Conservation (phyloP, 2,888 invertebrate species). For the Drosophila seclusa region DNA sequence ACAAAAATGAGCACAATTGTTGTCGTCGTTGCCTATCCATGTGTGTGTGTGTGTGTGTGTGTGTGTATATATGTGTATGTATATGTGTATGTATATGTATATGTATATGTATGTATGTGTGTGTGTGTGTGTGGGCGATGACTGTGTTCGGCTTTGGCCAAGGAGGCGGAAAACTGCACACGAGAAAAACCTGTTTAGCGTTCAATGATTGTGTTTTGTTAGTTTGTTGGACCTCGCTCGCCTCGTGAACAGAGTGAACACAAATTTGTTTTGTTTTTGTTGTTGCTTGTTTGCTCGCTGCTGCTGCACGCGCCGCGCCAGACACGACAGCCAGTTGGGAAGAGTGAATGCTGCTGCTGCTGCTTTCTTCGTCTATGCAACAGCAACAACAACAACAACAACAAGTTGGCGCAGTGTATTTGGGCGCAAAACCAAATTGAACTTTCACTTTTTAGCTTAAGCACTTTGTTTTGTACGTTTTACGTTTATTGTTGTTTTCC, state of each 20-base stretch:
- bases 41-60: background rate
- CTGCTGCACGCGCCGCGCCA: constrained; percentile 28
- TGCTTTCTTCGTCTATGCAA: constrained; percentile 63
- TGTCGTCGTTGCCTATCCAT: constrained; percentile 15
- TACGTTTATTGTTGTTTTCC: constrained; percentile 50
- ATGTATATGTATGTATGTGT: constrained; percentile 25
- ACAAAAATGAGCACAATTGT: constrained; percentile 54
- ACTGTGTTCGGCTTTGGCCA: constrained; percentile 60
- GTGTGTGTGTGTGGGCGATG: constrained; percentile 49
- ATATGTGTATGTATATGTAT: constrained; percentile 10
- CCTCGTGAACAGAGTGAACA: constrained; percentile 42
- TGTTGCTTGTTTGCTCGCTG: constrained; percentile 38
- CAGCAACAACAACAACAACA: constrained; percentile 22
- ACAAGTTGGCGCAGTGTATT: constrained; percentile 53
- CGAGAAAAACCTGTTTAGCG: constrained; percentile 79
- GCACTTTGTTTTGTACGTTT: constrained; percentile 54
- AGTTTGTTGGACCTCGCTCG: constrained; percentile 41
- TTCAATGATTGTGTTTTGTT: constrained; percentile 70
- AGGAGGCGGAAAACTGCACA: constrained; percentile 80
- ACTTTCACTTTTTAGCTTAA: constrained; percentile 76
- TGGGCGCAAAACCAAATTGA: constrained; percentile 72
- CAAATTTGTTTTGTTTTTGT: constrained; percentile 67
- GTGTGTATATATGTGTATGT: constrained; percentile 12
- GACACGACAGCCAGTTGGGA: constrained; percentile 45
- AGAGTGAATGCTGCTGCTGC: constrained; percentile 56